Evolutionary conservation across 2,797 vertebrate genomes (phyloP), one percentile per base, ranked within the genome.

Genomic region (Alfaro cultratus): DNA sequence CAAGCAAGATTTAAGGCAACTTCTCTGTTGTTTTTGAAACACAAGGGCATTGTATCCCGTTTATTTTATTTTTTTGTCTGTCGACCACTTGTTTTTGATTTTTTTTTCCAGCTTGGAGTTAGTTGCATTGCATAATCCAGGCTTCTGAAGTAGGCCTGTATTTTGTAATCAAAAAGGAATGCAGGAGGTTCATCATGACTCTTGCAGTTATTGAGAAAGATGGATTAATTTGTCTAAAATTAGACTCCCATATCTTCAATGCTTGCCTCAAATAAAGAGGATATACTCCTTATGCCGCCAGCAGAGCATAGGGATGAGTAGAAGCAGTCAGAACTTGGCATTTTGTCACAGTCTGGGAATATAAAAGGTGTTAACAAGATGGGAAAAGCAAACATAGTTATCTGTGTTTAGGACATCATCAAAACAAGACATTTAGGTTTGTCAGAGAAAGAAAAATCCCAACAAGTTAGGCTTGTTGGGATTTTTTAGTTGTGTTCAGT

Each of bases 1-100:
- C 94, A 95, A 95, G 95, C 95, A 93, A 95, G 93, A 95, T 91
- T 95, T 97, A 96, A 96, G 96, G 96, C 95, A 96, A 95, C 95
- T 94, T 95, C 93, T 93, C 92, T 92, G 92, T 94, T 95, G 86
- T 92, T 94, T 93, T 87, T 88, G 90, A 94, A 94, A 94, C 91
- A 90, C 89, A 92, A 92, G 89, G 87, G 91, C 87, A 91, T 93
- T 84, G 41, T 89, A 90, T 92, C 86, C 81, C 86, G 68, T 89
- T 87, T 86, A 79, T 8, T 82, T 90, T 5, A 4, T 41, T 43
- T 45, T 70, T 71, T 45, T 6, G 41, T 71, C 39, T 15, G 39
- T 12, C 11, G 41, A 70, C 41, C 68, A 71, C 26, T 71, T 45
- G 68, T 71, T 71, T 29, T 45, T 15, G 15, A 8, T 82, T 82